Base-by-base conservation (phyloP, 2,113 vertebrate species). In the Ctenodactylus gundi region DNA sequence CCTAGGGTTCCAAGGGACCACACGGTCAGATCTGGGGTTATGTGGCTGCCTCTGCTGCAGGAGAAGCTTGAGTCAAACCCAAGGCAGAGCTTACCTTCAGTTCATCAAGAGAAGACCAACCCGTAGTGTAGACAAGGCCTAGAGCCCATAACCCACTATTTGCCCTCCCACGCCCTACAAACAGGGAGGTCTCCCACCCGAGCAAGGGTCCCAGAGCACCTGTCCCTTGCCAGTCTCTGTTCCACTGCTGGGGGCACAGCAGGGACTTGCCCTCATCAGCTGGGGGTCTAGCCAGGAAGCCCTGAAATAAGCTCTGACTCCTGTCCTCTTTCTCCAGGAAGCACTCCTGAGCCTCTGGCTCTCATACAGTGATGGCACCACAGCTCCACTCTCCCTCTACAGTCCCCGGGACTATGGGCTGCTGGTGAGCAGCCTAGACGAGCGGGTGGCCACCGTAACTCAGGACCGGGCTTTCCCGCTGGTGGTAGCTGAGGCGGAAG, bases 341-440 rank as follows among this genome's bases (percentile, higher is more conserved):
- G 99, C 98, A 92, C 98, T 99, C 86, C 97, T 99, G 96, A 99
- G 99, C 58, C 98, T 99, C 85, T 99, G 99, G 99, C 98, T 99
- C 96, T 99, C 99, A 93, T 99, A 99, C 98, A 99, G 99, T 2
- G 99, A 99, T 3, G 99, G 99, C 97, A 99, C 99, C 68, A 99
- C 99, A 0, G 99, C 98, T 11, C 99, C 99, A 0, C 98, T 99
- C 90, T 99, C 98, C 85, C 98, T 99, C 68, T 99, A 99, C 7
- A 99, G 99, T 96, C 98, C 99, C 75, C 99, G 99, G 97, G 99
- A 99, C 98, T 99, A 99, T 90, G 99, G 99, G 90, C 98, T 99
- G 96, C 98, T 99, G 41, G 99, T 99, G 96, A 99, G 98, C 96
- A 98, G 99, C 39, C 97, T 99, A 97, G 99, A 99, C 0, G 98